Evolutionary conservation across 2,888 invertebrate species (phyloP), one percentile per base, ranked within the genome.

Genomic region (Melitaea athalia): DNA sequence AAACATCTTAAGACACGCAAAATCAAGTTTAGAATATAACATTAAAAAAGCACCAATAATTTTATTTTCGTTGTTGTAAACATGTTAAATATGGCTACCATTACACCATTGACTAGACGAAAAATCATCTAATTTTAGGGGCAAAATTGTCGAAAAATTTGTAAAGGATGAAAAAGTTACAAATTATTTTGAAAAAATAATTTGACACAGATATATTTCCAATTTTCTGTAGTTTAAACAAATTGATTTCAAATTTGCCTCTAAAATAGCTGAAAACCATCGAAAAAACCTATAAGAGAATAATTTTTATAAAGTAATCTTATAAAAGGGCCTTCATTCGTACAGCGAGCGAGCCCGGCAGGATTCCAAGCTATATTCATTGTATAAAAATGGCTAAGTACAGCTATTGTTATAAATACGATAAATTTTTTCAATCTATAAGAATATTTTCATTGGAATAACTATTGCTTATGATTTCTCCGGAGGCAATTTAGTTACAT

Each of bases 391-490:
- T 62, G 67, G 62, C 64, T 64, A 57, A 42, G 45, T 62, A 64
- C 67, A 47, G 67, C 50, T 70, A 53, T 17, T 52, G 33, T 60
- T 50, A 42, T 55, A 57, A n/a, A 57, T 38, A 62, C 59, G 14
- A 33, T 55, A 6, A 33, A n/a, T n/a, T 55, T 24, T 63, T 55
- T 67, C 50, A 47, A 52, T 63, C 65, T 72, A 72, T 62, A 72
- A 72, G 72, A 72, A 72, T 72, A 72, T 52, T 64, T 49, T 70
- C 63, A 70, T 63, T 70, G 64, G 42, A 68, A 57, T 47, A 74
- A 70, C 81, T 84, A 85, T 85, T 86, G 86, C 82, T 85, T 81
- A 80, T 78, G 73, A 72, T 71, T 84, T 82, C 75, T 77, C 72
- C 75, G 78, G 73, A 85, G 81, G 80, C 78, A 69, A 76, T 74